Percentiles rank a stretch among this genome's conserved stretches.
Conservation (phyloP, 2,113 vertebrate species). For the Dendropsophus ebraccatus region DNA sequence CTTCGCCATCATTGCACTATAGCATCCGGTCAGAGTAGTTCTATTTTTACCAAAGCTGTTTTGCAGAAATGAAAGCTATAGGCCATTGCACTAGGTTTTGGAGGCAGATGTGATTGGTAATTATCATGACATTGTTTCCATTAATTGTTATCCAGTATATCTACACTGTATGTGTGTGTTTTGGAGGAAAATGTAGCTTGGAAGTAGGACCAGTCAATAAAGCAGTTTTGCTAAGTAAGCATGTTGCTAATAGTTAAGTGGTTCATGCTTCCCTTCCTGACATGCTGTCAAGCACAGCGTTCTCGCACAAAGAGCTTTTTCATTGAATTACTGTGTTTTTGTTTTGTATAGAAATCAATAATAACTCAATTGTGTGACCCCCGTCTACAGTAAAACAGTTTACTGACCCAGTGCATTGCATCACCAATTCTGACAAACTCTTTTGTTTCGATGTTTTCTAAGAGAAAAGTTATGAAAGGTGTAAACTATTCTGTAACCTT, state of each 20-base stretch:
- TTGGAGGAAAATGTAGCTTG: not conserved
- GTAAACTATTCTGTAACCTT: not conserved
- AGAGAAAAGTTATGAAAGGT: not conserved
- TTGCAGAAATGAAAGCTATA: not conserved
- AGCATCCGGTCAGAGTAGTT: not conserved
- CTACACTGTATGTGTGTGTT: not conserved
- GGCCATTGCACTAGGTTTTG: not conserved
- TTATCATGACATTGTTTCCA: no score
- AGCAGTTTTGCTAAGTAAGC: slow-evolving; percentile 9
- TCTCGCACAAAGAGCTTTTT: slow-evolving; percentile 34
- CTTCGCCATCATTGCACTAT: no score
- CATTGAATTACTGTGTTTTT: slow-evolving; percentile 37
- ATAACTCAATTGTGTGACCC: slow-evolving; percentile 40
- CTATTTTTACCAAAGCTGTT: not conserved
- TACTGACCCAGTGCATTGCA: slow-evolving; percentile 23
- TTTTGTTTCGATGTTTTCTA: not conserved
- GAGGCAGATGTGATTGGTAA: no score
- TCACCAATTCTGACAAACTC: not conserved
- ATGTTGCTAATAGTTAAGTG: not conserved
- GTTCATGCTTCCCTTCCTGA: slow-evolving; percentile 7
- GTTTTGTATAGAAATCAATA: slow-evolving; percentile 41
- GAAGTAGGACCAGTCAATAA: not conserved
- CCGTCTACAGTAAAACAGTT: slow-evolving; percentile 45
- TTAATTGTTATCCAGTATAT: not conserved
- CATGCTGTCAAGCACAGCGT: not conserved